phyloP scores from a whole-genome alignment of 2,113 vertebrate species.

The Astur gentilis region DNA sequence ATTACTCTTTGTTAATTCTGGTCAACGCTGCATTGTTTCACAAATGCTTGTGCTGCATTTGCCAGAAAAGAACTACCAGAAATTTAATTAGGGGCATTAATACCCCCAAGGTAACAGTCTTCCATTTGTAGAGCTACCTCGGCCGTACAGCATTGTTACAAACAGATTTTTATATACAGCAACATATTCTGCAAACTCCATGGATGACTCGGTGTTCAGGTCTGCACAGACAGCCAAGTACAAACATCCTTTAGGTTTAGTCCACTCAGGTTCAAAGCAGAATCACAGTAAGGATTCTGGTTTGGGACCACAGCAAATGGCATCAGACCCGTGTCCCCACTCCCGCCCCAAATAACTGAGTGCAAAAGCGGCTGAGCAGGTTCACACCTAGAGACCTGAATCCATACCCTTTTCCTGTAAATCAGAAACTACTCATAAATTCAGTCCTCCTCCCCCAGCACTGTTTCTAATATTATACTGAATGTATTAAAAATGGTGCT shows the following conservation, averaged over 20 bases:
- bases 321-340: background rate
- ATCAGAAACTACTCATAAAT: background rate
- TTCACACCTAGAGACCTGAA: background rate
- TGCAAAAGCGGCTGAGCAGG: background rate
- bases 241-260: background rate
- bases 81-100: background rate
- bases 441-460: background rate
- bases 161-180: background rate
- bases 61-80: background rate
- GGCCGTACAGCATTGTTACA: background rate
- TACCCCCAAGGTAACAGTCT: background rate
- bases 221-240: background rate
- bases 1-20: background rate
- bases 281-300: background rate
- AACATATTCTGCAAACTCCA: background rate
- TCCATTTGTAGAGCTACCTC: background rate
- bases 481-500: background rate
- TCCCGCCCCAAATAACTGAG: background rate
- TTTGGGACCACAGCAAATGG: background rate
- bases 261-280: background rate
- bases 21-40: background rate
- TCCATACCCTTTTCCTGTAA: background rate
- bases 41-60: background rate
- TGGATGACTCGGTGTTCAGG: background rate
- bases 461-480: background rate